A percentile compares a stretch with the other conserved stretches of the same genome.
Conservation (phyloP, 2,888 invertebrate species). For the Panopea generosa region DNA sequence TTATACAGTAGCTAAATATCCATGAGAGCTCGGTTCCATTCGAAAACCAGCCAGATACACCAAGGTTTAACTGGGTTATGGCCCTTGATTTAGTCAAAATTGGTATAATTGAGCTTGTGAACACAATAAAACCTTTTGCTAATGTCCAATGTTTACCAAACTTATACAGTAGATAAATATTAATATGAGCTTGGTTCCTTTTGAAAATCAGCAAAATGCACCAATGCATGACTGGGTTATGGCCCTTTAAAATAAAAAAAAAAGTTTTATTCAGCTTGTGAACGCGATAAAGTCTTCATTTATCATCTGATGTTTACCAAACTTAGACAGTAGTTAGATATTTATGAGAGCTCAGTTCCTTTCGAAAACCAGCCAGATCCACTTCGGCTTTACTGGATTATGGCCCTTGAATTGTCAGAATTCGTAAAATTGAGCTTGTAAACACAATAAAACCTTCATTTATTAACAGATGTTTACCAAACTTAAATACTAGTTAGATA, state of each 20-base stretch:
- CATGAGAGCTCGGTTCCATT: not conserved
- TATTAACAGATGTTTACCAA: too few relatives aligned
- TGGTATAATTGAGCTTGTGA: not conserved
- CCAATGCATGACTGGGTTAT: constrained; percentile 1
- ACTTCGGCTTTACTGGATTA: too few relatives aligned
- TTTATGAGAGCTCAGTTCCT: too few relatives aligned
- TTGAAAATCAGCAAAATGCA: not conserved
- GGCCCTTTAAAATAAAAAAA: constrained; percentile 1
- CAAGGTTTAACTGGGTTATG: not conserved
- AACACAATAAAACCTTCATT: too few relatives aligned
- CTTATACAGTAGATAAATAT: not conserved
- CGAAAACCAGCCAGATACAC: constrained; percentile 1
- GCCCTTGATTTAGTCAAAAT: not conserved
- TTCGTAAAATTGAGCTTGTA: too few relatives aligned
- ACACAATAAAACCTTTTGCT: not conserved
- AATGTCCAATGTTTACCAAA: not conserved
- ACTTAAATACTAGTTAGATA: too few relatives aligned
- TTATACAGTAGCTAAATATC: not conserved
- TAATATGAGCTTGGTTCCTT: not conserved
- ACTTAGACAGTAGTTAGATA: too few relatives aligned
- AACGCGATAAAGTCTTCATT: too few relatives aligned
- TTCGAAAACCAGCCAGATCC: too few relatives aligned
- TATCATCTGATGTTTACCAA: too few relatives aligned
- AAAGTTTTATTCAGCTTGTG: too few relatives aligned
- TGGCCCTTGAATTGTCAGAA: too few relatives aligned